Percentiles rank a stretch among this genome's conserved stretches.
Conservation (phyloP, 2,888 invertebrate species). For the Synergus itoensis region DNA sequence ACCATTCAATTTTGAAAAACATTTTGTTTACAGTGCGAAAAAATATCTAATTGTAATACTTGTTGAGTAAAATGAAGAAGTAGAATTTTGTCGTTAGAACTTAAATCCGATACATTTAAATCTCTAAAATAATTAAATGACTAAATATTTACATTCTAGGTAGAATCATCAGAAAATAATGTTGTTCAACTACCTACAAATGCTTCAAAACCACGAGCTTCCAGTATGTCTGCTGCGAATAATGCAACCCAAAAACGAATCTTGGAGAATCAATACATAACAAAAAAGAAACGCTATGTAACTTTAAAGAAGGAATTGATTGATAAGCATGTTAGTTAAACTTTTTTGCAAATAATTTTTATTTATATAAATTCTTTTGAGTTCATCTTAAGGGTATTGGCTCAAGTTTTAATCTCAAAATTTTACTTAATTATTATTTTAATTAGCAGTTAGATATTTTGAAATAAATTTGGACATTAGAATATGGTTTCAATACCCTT, state of each 20-base stretch:
- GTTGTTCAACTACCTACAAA: background rate
- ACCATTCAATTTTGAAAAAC: too few species aligned
- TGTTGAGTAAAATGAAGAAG: too few species aligned
- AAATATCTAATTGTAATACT: too few species aligned
- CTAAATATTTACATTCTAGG: background rate
- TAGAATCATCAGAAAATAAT: background rate
- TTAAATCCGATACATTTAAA: too few species aligned
- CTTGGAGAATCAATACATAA: constrained; percentile 64
- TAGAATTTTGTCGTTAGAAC: too few species aligned
- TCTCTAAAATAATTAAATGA: background rate
- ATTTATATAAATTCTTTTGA: background rate
- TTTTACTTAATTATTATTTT: too few species aligned
- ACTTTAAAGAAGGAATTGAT: constrained; percentile 60
- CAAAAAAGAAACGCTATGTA: constrained; percentile 63
- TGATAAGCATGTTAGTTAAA: constrained; percentile 64
- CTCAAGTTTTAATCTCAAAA: too few species aligned
- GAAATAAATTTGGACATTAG: too few species aligned
- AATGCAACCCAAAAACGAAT: constrained; percentile 56
- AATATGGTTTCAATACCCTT: too few species aligned
- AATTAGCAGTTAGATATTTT: too few species aligned
- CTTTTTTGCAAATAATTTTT: background rate
- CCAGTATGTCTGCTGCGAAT: background rate
- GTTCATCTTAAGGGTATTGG: too few species aligned
- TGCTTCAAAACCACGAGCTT: background rate
- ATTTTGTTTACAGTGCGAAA: too few species aligned